Base-by-base conservation (phyloP, 2,888 invertebrate genomes). In the Caenorhabditis sp. region DNA sequence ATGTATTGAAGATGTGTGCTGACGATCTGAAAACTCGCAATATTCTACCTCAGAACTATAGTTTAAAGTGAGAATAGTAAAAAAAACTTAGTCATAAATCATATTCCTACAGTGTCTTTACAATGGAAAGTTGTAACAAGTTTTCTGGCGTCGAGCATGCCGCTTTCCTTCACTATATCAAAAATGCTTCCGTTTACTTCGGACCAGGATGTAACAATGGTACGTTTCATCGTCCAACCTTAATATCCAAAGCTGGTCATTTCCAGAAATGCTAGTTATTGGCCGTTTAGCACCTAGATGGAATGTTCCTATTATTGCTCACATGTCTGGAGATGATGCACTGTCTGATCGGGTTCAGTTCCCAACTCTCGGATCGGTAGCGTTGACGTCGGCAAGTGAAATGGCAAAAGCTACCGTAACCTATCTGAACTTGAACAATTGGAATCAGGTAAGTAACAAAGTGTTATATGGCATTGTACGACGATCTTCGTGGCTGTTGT, bases 181-280 rank as follows among this genome's bases (percentile, higher is more conserved):
- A 89, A 73, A 91, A 91, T 80, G 88, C 91, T 4, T 89, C 89
- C 35, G 86, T 91, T 38, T 91, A 91, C 79, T 91, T 91, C 66
- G 91, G 91, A 19, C 91, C 91, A 0, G 91, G 91, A 8, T 91
- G 91, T 80, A 91, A 92, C 73, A 89, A 91, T 59, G 91, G 91
- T 91, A 68, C 3, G 47, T n/a, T n/a, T n/a, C n/a, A n/a, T n/a
- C n/a, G n/a, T n/a, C 8, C 7, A n/a, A 47, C n/a, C 1, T 47
- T n/a, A n/a, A n/a, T n/a, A n/a, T n/a, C n/a, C n/a, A n/a, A n/a
- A 47, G 19, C 4, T 47, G 7, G 3, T 47, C 2, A 16, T 47
- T 19, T 47, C n/a, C 61, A 91, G 91, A 91, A 87, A 91, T 91
- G 90, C 81, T 91, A 26, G 89, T 90, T 16, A 91, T 91, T 66